phyloP scores from a whole-genome alignment of 2,888 invertebrate genomes.

The Phaonia tiefii region DNA sequence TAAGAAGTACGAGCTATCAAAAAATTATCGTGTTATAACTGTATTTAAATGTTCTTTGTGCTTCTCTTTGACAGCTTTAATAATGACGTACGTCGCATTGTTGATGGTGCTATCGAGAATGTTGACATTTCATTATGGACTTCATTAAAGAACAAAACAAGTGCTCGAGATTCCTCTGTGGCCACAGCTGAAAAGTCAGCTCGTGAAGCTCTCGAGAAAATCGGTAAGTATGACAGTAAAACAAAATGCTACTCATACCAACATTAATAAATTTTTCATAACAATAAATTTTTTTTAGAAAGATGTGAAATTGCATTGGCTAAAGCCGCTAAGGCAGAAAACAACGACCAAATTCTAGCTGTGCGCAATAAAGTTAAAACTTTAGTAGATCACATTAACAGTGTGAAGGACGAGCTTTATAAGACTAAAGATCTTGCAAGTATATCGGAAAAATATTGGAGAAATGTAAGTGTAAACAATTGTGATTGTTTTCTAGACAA shows the following conservation, averaged over 20 bases:
- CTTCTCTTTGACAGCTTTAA: constrained; percentile 77
- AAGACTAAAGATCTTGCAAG: constrained; percentile 82
- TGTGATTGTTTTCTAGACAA: too few relatives aligned
- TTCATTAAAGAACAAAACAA: constrained; percentile 83
- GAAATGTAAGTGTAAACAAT: constrained; percentile 84
- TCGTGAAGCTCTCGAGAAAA: constrained; percentile 82
- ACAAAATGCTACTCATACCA: not conserved
- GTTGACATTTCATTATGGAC: constrained; percentile 83
- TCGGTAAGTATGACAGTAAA: constrained; percentile 79
- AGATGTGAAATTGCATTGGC: constrained; percentile 77
- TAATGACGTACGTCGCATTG: constrained; percentile 82
- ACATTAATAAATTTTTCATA: not conserved
- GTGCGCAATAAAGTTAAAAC: constrained; percentile 83
- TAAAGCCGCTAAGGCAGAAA: constrained; percentile 73
- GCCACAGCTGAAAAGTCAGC: constrained; percentile 84
- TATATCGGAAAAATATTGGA: constrained; percentile 91
- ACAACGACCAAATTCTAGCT: constrained; percentile 81
- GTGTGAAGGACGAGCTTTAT: constrained; percentile 83
- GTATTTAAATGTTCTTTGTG: constrained; percentile 1
- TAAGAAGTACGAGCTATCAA: constrained; percentile 75
- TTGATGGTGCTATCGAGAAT: constrained; percentile 84
- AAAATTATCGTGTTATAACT: not conserved
- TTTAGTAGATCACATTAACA: constrained; percentile 83
- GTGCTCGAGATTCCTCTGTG: constrained; percentile 82
- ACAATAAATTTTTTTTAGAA: constrained; percentile 71